phyloP scores from a whole-genome alignment of 2,113 vertebrate species.

The Xiphias gladius region DNA sequence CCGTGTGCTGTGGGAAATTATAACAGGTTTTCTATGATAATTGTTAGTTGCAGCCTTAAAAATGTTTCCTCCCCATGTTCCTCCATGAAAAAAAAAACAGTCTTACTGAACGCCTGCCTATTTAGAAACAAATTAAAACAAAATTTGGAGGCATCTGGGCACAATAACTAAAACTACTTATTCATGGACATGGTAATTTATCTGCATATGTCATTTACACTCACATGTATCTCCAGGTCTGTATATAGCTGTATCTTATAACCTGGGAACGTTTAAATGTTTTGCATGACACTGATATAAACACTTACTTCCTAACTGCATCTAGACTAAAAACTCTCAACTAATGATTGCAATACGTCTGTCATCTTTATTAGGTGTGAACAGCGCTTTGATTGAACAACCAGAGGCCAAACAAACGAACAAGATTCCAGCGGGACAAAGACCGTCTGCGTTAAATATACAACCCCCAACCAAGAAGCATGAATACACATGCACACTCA shows the following conservation, averaged over 20 bases:
- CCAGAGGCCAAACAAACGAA: conserved; percentile 5
- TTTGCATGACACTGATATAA: neutral
- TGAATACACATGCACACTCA: conserved; percentile 20
- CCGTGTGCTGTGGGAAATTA: no score
- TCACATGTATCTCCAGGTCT: no score
- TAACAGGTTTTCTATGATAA: no score
- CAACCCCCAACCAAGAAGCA: conserved; percentile 11
- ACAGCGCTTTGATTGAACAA: conserved; percentile 25
- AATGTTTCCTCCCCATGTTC: no score
- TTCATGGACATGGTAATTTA: no score
- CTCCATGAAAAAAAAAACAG: no score
- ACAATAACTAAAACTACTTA: no score
- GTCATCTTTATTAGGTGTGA: conserved; percentile 24
- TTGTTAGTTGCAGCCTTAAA: no score
- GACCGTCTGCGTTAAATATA: conserved; percentile 26
- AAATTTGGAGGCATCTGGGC: no score
- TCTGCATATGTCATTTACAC: no score
- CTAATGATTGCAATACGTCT: conserved; percentile 16
- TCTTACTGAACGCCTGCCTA: no score
- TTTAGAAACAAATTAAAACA: no score
- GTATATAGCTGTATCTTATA: neutral
- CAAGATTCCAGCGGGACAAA: conserved; percentile 22
- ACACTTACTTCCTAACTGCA: neutral
- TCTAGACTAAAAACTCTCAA: neutral
- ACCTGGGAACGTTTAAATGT: neutral